Conservation (phyloP, 2,113 vertebrate species). For the Platysternon megacephalum region DNA sequence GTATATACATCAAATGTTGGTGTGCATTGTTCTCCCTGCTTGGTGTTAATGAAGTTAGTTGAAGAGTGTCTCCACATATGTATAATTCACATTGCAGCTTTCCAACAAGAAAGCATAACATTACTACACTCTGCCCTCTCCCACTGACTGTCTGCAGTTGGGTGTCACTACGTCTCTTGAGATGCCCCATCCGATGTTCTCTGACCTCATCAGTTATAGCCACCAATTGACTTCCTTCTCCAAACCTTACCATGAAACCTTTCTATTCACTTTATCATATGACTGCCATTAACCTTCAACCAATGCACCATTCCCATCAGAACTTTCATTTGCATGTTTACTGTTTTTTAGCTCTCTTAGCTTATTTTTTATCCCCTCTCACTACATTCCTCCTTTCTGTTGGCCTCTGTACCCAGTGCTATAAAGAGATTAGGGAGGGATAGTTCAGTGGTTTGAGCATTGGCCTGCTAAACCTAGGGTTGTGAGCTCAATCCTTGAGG, state of each 20-base stretch:
- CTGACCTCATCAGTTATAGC: background rate
- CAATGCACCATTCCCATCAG: background rate
- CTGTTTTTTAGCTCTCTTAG: background rate
- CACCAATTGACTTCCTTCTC: background rate
- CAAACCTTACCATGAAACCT: background rate
- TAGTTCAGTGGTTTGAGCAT: no score
- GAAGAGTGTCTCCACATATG: background rate
- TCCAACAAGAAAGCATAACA: background rate
- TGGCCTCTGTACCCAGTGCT: background rate
- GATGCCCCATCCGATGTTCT: background rate
- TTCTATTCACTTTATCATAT: background rate
- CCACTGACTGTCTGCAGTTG: background rate
- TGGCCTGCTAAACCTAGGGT: no score
- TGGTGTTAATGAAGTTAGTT: background rate
- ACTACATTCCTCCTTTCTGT: background rate
- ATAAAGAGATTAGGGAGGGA: background rate
- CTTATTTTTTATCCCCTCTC: background rate
- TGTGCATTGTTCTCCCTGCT: background rate
- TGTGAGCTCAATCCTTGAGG: no score
- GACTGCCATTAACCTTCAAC: background rate
- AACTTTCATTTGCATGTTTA: background rate
- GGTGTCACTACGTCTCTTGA: background rate
- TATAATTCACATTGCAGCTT: background rate
- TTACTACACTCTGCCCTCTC: background rate
- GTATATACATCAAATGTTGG: background rate